Evolutionary conservation across 2,888 invertebrate species (phyloP).

Genomic region (Synanthedon tipuliformis): DNA sequence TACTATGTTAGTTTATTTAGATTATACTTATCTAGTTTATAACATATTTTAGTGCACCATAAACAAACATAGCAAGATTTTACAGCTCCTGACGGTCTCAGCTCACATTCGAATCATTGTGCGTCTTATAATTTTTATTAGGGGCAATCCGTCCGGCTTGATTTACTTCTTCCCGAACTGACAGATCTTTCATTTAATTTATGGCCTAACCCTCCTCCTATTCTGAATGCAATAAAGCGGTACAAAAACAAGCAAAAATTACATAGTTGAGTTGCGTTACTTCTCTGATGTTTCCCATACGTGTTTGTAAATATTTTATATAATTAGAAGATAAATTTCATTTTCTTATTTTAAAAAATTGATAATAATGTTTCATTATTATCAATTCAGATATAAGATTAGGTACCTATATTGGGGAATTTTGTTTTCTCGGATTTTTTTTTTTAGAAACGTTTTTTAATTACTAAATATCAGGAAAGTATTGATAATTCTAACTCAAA

Average conservation of each 20-base stretch:
- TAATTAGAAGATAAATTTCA: no score
- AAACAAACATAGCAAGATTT: conserved; percentile 69
- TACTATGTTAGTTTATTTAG: conserved; percentile 58
- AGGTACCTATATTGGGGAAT: no score
- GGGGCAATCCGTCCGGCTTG: conserved; percentile 68
- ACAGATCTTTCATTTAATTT: conserved; percentile 68
- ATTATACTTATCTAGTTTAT: conserved; percentile 69
- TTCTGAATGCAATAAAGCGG: conserved; percentile 58
- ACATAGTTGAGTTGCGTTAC: conserved; percentile 25
- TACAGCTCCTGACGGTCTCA: conserved; percentile 63
- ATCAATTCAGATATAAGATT: no score
- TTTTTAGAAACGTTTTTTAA: no score
- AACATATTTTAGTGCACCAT: conserved; percentile 69
- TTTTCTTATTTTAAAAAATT: no score
- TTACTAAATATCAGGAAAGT: no score
- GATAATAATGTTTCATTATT: no score
- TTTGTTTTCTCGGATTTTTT: no score
- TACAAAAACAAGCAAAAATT: conserved; percentile 62
- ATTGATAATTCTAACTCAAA: no score
- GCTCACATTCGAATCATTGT: conserved; percentile 64
- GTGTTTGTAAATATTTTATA: no score
- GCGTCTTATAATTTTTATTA: conserved; percentile 71
- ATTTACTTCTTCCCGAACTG: conserved; percentile 70
- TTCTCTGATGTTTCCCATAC: no score
- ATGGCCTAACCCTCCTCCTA: conserved; percentile 61